Base-by-base conservation (phyloP, 1,140 invertebrate species). In the Penaeus japonicus region DNA sequence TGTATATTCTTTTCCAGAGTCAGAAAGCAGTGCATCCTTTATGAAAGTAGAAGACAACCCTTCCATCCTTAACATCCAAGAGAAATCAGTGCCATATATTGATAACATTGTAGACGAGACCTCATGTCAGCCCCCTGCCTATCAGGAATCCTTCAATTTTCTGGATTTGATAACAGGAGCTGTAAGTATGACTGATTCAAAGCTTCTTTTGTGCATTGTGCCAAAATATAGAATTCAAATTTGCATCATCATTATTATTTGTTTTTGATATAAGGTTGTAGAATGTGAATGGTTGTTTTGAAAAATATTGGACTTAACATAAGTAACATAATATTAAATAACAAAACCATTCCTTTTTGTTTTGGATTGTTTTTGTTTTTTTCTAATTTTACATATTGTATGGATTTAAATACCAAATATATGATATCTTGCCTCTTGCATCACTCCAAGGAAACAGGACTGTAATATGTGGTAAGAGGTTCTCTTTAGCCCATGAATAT, bases 111-210 rank as follows among this genome's bases (percentile, higher is more conserved):
- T 39, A 39, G 39, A 39, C 39, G 3, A 39, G 39, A 39, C 12
- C 39, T 39, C 39, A 39, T 39, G 39, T 10, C 59, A 35, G 24
- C 81, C 15, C 20, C 10, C 7, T 18, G 20, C n/a, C 30, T 59
- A 84, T 20, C 24, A 47, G 5, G 65, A 54, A 17, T 22, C n/a
- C 3, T 84, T 84, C 54, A 47, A 65, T 35, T 35, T 24, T 73
- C 59, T 84, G 35, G 82, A 84, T 53, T 84, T 59, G 59, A 35
- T 84, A 47, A 84, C 82, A 15, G 82, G 82, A 0, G 82, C 82
- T 18, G 82, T 84, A 84, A 84, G 82, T 84, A 47, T 59, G 5
- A 35, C 32, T n/a, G n/a, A n/a, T 12, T 59, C 20, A 32, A 24
- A 10, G 27, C 17, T 77, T 20, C 12, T 32, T 24, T 27, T 20